Conservation (phyloP, 2,113 vertebrate genomes). For the Menidia beryllina region DNA sequence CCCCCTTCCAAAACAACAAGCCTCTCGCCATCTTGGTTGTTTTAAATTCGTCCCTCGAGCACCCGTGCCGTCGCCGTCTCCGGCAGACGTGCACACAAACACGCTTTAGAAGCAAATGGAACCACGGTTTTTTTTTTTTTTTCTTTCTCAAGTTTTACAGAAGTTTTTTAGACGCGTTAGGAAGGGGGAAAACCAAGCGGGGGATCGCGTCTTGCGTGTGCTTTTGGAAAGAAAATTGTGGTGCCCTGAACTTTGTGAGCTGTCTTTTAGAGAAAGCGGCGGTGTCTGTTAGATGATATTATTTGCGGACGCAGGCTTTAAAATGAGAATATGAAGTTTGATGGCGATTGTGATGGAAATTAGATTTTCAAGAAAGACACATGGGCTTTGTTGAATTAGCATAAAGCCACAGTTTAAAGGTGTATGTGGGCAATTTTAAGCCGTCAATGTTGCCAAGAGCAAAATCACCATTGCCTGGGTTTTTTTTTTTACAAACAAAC, state of each 20-base stretch:
- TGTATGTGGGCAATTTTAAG: neutral
- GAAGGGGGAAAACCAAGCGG: slow-evolving; percentile 67
- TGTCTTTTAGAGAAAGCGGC: slow-evolving; percentile 46
- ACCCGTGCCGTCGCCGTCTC: slow-evolving; percentile 29
- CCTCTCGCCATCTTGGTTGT: slow-evolving; percentile 99
- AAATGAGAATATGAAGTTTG: slow-evolving; percentile 38
- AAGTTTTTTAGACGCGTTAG: slow-evolving; percentile 75
- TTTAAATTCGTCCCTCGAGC: slow-evolving; percentile 84
- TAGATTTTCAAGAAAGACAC: slow-evolving; percentile 34
- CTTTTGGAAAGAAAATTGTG: slow-evolving; percentile 45
- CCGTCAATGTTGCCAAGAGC: slow-evolving; percentile 18
- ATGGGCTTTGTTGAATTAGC: slow-evolving; percentile 18
- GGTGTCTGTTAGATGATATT: neutral
- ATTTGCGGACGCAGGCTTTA: slow-evolving; percentile 20
- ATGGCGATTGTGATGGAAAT: slow-evolving; percentile 3
- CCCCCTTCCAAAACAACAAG: slow-evolving; percentile 98
- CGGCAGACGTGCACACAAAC: slow-evolving; percentile 14
- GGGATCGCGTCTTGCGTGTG: slow-evolving; percentile 84
- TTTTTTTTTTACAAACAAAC: slow-evolving; percentile 33
- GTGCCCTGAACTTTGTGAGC: slow-evolving; percentile 19
- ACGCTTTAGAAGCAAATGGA: slow-evolving; percentile 74
- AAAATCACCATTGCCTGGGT: slow-evolving; percentile 11
- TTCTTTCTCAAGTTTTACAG: slow-evolving; percentile 65
- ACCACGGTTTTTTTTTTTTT: slow-evolving; percentile 66
- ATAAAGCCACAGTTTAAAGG: neutral